Base-by-base conservation (phyloP, 2,888 invertebrate species). In the Vesta saturnalis region DNA sequence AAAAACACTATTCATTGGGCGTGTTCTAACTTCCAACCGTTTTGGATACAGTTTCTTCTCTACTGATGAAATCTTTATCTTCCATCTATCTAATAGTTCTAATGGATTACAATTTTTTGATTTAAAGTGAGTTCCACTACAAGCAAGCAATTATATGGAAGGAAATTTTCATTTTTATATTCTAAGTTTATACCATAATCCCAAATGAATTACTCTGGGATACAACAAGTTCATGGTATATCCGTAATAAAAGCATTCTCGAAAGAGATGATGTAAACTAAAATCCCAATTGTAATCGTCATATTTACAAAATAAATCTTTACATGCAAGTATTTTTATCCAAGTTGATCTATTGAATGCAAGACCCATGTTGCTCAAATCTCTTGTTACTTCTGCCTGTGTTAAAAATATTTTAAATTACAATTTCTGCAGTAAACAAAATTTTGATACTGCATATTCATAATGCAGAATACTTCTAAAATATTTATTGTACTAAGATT, bases 261-360 rank as follows among this genome's bases (percentile, higher is more conserved):
- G 69, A 59, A 65, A 22, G 8, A 72, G 52, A 55, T 71, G 43
- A 75, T 64, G 85, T 19, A 90, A 79, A 21, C 88, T 87, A 89
- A 89, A 90, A 77, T 90, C 90, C 89, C 90, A 90, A 78, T 90
- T 90, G 81, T 90, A 90, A 78, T 90, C 90, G 78, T 90, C 90
- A 81, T 86, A 89, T 19, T 84, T 80, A 79, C 90, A 90, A 80
- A 90, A 90, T 70, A 85, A 72, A 74, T 85, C 79, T n/a, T 85
- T 82, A 82, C 89, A 89, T n/a, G 80, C 80, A 73, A 85, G 85
- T 18, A 90, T 84, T 71, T 84, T 82, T 10, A 83, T 76, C 89
- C 89, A 90, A 14, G 87, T 81, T 14, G 81, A 80, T n/a, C 85
- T 80, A 74, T 86, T 86, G 68, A 90, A 85, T 1, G 87, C 87